Percentiles rank a stretch among this genome's conserved stretches.
Evolutionary conservation across 2,113 vertebrate species (phyloP).

Genomic region (Rhodinocichla rosea): DNA sequence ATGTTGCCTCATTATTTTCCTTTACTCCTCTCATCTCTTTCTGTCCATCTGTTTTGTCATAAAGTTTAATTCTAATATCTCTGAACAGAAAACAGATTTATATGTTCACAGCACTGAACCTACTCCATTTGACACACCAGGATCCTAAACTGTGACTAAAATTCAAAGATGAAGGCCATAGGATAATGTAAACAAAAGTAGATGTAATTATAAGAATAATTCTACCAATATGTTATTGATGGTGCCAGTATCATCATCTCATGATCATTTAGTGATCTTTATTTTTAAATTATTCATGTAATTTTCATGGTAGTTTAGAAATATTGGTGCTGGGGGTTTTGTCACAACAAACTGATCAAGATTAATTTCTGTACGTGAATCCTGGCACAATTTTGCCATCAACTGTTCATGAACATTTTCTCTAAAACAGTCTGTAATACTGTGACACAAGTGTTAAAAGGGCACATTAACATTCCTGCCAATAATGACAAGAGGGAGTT

Average conservation of each 20-base stretch:
- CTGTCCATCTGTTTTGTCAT: conserved; percentile 39
- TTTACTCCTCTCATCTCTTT: conserved; percentile 43
- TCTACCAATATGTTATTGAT: background rate
- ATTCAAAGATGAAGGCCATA: background rate
- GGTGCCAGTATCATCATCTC: background rate
- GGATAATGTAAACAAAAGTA: background rate
- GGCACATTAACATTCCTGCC: background rate
- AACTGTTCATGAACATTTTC: background rate
- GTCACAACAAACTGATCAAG: background rate
- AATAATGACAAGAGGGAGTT: conserved; percentile 35
- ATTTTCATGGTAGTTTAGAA: background rate
- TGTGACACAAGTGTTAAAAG: background rate
- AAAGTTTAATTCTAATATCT: background rate
- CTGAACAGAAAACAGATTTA: background rate
- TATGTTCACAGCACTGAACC: background rate
- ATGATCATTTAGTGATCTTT: background rate
- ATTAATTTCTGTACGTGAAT: background rate
- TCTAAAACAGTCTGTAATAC: background rate
- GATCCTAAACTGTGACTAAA: background rate
- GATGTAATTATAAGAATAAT: background rate
- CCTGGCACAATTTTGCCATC: background rate
- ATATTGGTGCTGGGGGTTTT: background rate
- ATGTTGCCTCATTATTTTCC: background rate
- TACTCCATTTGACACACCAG: background rate
- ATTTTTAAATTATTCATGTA: background rate